A percentile compares a stretch with the other conserved stretches of the same genome.
These are phyloP conservation scores for Euwallacea fornicatus DNA, from an alignment of 1,140 invertebrate species.

Conservation along the genomic window DNA sequence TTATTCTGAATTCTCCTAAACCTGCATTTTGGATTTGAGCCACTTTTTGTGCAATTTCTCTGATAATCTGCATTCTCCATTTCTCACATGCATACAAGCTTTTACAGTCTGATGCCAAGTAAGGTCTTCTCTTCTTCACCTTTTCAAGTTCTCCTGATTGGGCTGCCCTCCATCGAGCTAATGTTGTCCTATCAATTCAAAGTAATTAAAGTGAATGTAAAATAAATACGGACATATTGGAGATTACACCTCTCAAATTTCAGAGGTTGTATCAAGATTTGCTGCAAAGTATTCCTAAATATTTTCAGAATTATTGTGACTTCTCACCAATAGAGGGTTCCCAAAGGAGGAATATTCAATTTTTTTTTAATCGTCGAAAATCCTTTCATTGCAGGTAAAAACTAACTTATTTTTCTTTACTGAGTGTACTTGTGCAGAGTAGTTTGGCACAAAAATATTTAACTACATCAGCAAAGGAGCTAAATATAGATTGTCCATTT, in stretches of 20 bases:
- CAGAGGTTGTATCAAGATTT: too few relatives aligned
- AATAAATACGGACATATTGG: neutral
- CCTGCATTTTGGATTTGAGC: conserved; percentile 99
- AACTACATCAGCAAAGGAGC: too few relatives aligned
- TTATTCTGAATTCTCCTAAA: conserved; percentile 94
- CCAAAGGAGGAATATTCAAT: too few relatives aligned
- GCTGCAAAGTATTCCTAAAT: too few relatives aligned
- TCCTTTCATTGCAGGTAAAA: too few relatives aligned
- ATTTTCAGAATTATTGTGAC: too few relatives aligned
- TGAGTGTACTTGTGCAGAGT: conserved; percentile 9
- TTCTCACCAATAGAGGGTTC: too few relatives aligned
- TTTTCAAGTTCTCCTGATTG: conserved; percentile 83
- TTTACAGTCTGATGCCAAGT: conserved; percentile 90
- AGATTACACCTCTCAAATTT: neutral
- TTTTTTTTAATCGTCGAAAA: too few relatives aligned
- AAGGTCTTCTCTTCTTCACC: conserved; percentile 83
- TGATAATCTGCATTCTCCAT: conserved; percentile 93
- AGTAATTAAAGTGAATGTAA: neutral
- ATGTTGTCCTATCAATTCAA: conserved; percentile 76
- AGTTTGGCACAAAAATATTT: neutral
- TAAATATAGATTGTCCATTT: too few relatives aligned
- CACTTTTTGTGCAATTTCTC: conserved; percentile 98
- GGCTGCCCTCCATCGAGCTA: conserved; percentile 92
- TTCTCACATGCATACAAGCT: conserved; percentile 90
- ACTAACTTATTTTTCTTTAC: neutral